Conservation (phyloP, 2,113 vertebrate species). For the Dolichotis patagonum region DNA sequence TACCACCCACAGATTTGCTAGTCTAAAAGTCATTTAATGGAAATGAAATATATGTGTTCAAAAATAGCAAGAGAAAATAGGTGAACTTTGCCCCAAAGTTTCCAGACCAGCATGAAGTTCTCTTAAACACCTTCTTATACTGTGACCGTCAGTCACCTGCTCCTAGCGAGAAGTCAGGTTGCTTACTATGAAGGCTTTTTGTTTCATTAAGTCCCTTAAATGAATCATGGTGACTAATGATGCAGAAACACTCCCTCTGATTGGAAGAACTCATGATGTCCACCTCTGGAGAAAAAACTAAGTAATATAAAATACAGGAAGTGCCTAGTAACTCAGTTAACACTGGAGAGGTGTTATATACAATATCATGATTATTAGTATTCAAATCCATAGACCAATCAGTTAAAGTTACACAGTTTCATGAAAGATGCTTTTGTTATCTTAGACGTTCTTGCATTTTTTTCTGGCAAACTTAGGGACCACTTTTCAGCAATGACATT, state of each 20-base stretch:
- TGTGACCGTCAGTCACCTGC: background rate
- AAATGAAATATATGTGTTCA: background rate
- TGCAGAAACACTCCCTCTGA: background rate
- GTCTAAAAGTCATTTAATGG: background rate
- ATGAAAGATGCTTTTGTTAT: conserved; percentile 1
- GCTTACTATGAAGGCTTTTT: background rate
- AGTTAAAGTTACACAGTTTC: background rate
- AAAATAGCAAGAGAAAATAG: background rate
- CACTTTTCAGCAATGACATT: background rate
- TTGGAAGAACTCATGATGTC: background rate
- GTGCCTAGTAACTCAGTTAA: background rate
- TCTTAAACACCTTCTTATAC: background rate
- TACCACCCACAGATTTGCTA: background rate
- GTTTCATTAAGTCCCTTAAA: background rate
- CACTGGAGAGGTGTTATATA: background rate
- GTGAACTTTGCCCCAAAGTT: background rate
- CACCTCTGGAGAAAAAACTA: background rate
- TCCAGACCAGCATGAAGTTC: background rate
- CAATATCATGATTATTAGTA: background rate
- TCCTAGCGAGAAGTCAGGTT: background rate
- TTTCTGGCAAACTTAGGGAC: background rate
- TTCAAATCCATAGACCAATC: background rate
- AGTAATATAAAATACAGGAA: background rate
- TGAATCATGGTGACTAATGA: background rate
- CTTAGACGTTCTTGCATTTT: background rate